Percentiles rank a stretch among this genome's conserved stretches.
These are phyloP conservation scores for Chaetodon trifascialis DNA, from an alignment of 2,113 vertebrate genomes.

Conservation along the genomic window DNA sequence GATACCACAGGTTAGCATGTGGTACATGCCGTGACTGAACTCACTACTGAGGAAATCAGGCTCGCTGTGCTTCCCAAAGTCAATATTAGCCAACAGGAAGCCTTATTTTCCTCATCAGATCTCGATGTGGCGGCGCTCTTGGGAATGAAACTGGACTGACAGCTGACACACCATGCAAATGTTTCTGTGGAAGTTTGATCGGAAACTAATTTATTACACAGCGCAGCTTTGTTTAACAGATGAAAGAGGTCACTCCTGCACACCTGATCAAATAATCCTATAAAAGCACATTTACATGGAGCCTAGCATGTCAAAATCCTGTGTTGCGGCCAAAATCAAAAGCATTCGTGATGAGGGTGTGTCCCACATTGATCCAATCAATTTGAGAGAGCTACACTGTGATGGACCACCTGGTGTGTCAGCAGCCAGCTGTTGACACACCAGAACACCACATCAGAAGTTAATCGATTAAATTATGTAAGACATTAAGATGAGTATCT, in stretches of 20 bases:
- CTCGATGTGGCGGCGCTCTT: neutral
- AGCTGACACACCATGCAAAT: neutral
- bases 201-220: neutral
- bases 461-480: neutral
- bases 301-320: neutral
- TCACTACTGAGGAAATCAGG: constrained; percentile 12
- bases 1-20: neutral
- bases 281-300: neutral
- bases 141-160: neutral
- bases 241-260: neutral
- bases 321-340: neutral
- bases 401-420: neutral
- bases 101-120: constrained; percentile 4
- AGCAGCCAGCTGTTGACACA: neutral
- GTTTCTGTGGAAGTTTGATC: neutral
- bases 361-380: constrained; percentile 2
- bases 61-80: constrained; percentile 27
- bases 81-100: constrained; percentile 32
- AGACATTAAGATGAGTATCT: neutral
- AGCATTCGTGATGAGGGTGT: constrained; percentile 3
- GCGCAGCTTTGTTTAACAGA: neutral
- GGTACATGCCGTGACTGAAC: constrained; percentile 30
- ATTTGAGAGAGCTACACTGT: neutral
- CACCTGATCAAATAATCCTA: neutral
- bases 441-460: too few relatives aligned